Evolutionary conservation across 2,113 vertebrate species (phyloP).

Genomic region (Trinectes maculatus): DNA sequence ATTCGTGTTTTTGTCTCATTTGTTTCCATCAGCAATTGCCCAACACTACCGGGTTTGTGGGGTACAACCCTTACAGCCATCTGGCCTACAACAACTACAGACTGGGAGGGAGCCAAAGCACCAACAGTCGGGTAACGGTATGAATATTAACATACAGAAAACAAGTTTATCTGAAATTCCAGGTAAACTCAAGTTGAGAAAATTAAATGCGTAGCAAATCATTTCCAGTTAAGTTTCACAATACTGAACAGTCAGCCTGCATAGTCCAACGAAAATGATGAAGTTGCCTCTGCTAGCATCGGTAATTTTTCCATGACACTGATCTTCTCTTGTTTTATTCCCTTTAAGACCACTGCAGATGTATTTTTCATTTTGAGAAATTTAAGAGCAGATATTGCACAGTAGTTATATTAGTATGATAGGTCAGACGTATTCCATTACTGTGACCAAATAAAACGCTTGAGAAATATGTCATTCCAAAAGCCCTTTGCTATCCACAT

Average conservation of each 20-base stretch:
- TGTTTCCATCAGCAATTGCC: slow-evolving; percentile 99
- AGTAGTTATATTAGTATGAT: not conserved
- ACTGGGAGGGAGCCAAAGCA: slow-evolving; percentile 99
- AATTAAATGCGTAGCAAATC: not conserved
- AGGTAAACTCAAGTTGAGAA: not conserved
- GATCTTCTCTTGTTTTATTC: slow-evolving; percentile 18
- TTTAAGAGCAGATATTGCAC: slow-evolving; percentile 8
- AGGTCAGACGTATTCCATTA: slow-evolving; percentile 4
- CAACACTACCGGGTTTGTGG: slow-evolving; percentile 99
- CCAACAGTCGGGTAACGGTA: slow-evolving; percentile 99
- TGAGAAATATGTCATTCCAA: slow-evolving; percentile 30
- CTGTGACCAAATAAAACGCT: slow-evolving; percentile 20
- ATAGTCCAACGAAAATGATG: not conserved
- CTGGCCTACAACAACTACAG: slow-evolving; percentile 99
- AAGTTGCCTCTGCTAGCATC: not conserved
- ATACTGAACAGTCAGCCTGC: not conserved
- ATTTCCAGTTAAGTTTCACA: not conserved
- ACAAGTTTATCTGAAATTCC: not conserved
- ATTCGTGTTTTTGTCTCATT: slow-evolving; percentile 97
- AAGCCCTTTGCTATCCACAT: slow-evolving; percentile 50
- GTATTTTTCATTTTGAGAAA: slow-evolving; percentile 12
- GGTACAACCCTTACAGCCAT: slow-evolving; percentile 99
- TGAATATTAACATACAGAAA: slow-evolving; percentile 78
- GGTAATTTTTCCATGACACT: not conserved
- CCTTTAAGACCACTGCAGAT: not conserved